These are phyloP conservation scores for Drosophila novamexicana DNA, from an alignment of 1,140 invertebrate species.

Conservation along the genomic window DNA sequence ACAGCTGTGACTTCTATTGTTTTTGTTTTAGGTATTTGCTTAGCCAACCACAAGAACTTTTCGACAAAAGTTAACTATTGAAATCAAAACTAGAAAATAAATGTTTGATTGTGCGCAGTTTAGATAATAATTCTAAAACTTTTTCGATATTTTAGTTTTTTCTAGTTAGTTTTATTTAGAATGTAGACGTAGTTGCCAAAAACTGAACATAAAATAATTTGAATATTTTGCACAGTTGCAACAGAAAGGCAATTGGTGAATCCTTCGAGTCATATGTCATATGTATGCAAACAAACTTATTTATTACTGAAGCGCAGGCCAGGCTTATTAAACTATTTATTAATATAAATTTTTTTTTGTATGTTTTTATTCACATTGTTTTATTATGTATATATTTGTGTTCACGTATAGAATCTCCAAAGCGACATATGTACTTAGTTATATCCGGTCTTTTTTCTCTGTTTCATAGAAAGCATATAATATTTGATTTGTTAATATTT, in stretches of 20 bases:
- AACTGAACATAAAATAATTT: not conserved
- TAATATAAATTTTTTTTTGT: not conserved
- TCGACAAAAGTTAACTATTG: too few species aligned
- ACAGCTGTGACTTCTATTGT: not conserved
- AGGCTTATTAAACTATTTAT: not conserved
- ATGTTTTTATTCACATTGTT: not conserved
- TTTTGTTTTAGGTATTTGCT: too few species aligned
- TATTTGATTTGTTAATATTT: slow-evolving; percentile 13
- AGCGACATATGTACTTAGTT: slow-evolving; percentile 43
- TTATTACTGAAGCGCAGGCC: not conserved
- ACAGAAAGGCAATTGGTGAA: slow-evolving; percentile 6
- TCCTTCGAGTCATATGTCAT: not conserved
- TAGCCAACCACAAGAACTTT: too few species aligned
- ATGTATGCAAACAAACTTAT: not conserved
- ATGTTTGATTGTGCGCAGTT: not conserved
- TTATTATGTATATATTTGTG: not conserved
- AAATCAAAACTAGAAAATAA: not conserved
- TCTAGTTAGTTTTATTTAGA: not conserved
- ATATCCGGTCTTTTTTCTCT: slow-evolving; percentile 31
- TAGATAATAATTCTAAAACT: not conserved
- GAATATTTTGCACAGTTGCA: not conserved
- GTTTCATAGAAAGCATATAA: slow-evolving; percentile 27
- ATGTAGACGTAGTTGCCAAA: not conserved
- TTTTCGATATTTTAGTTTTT: not conserved
- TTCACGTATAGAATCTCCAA: slow-evolving; percentile 18